Evolutionary conservation across 2,797 vertebrate species (phyloP).

Genomic region (Atherinosoma microstoma): DNA sequence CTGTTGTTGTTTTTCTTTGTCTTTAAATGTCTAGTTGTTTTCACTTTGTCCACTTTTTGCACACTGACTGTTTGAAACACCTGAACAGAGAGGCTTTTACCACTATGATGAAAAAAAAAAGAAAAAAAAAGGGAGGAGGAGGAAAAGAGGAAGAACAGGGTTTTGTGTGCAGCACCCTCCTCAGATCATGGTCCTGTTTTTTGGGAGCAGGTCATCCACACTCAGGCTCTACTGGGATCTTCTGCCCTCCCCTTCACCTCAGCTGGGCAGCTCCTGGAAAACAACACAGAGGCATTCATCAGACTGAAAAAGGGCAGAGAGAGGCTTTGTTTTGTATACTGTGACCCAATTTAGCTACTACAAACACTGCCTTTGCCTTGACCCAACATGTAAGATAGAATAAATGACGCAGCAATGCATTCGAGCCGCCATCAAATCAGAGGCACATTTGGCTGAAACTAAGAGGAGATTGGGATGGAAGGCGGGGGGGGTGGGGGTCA

Average conservation of each 20-base stretch:
- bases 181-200: slow-evolving; percentile 83
- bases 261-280: slow-evolving; percentile 76
- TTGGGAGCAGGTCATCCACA: slow-evolving; percentile 66
- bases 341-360: slow-evolving; percentile 66
- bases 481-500: slow-evolving; percentile 18
- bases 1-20: slow-evolving; percentile 37
- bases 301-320: slow-evolving; percentile 21
- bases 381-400: slow-evolving; percentile 41
- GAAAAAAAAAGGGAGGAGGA: slow-evolving; percentile 57
- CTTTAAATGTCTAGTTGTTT: not conserved
- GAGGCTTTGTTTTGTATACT: slow-evolving; percentile 31
- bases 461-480: slow-evolving; percentile 20
- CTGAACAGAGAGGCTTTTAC: slow-evolving; percentile 53
- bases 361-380: slow-evolving; percentile 49
- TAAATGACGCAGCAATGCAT: slow-evolving; percentile 63
- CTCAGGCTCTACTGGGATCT: slow-evolving; percentile 66
- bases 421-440: slow-evolving; percentile 52
- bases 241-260: slow-evolving; percentile 76
- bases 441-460: slow-evolving; percentile 57
- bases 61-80: slow-evolving; percentile 55
- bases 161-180: slow-evolving; percentile 50
- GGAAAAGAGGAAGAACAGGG: slow-evolving; percentile 65
- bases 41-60: slow-evolving; percentile 33
- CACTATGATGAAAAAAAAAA: slow-evolving; percentile 19
- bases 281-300: slow-evolving; percentile 58